These are phyloP conservation scores for Tetropium fuscum DNA, from an alignment of 2,888 invertebrate genomes.

Conservation along the genomic window DNA sequence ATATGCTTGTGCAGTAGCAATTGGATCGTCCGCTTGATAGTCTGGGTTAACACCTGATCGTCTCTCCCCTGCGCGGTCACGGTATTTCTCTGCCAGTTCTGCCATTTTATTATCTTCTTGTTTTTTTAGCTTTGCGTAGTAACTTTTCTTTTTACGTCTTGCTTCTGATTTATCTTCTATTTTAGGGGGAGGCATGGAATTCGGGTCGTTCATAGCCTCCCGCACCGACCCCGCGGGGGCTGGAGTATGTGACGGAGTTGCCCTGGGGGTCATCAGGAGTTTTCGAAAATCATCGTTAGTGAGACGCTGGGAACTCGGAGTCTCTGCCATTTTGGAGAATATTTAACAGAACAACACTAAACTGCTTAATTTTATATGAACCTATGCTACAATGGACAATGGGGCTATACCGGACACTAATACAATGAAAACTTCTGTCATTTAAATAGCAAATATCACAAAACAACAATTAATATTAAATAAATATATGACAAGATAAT, in stretches of 20 bases:
- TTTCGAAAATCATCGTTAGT: conserved; percentile 98
- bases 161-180: conserved; percentile 84
- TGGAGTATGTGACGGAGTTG: conserved; percentile 74
- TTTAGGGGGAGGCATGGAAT: conserved; percentile 61
- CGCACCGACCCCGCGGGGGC: conserved; percentile 74
- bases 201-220: conserved; percentile 75
- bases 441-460: too few species aligned
- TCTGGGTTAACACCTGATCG: conserved; percentile 79
- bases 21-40: conserved; percentile 84
- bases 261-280: conserved; percentile 93
- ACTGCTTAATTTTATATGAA: too few species aligned
- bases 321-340: conserved; percentile 60
- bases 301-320: conserved; percentile 81
- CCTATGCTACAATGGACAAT: too few species aligned
- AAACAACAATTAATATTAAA: too few species aligned
- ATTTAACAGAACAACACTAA: neutral
- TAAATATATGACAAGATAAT: too few species aligned
- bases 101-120: conserved; percentile 96
- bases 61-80: conserved; percentile 91
- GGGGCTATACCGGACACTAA: too few species aligned
- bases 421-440: too few species aligned
- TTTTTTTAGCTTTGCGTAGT: conserved; percentile 93
- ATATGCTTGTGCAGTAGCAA: conserved; percentile 78
- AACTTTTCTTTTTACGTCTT: conserved; percentile 93
- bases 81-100: conserved; percentile 92